Evolutionary conservation across 2,797 vertebrate genomes (phyloP).

Genomic region (Rhinatrema bivittatum): DNA sequence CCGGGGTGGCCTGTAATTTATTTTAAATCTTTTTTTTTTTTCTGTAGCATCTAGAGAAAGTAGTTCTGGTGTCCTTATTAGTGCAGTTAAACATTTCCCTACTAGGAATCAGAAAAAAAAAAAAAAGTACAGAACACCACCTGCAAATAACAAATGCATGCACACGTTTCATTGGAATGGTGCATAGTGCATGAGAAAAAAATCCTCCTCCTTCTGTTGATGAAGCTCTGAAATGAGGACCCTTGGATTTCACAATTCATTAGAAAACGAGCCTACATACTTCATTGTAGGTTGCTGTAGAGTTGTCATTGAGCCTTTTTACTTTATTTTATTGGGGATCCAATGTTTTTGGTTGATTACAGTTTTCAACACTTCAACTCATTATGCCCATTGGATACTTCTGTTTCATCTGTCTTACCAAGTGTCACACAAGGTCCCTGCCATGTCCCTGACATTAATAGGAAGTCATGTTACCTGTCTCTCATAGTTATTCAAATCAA

Average conservation of each 20-base stretch:
- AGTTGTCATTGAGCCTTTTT: conserved; percentile 12
- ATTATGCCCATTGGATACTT: conserved; percentile 43
- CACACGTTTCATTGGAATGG: conserved; percentile 14
- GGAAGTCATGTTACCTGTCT: no score
- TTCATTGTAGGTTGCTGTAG: conserved; percentile 8
- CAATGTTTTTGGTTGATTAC: conserved; percentile 32
- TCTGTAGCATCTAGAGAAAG: no score
- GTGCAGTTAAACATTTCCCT: no score
- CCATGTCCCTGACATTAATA: no score
- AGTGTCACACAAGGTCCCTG: conserved; percentile 27
- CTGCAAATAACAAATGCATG: neutral
- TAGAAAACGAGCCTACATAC: conserved; percentile 24
- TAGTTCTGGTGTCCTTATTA: no score
- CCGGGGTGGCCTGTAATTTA: no score
- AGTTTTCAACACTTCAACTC: no score
- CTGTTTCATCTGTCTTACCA: conserved; percentile 34
- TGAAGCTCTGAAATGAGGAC: conserved; percentile 2
- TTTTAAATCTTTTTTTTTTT: no score
- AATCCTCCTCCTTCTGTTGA: no score
- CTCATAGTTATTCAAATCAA: conserved; percentile 31
- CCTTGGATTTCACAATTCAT: conserved; percentile 13
- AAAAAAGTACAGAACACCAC: neutral
- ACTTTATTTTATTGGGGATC: conserved; percentile 30
- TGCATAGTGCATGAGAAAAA: conserved; percentile 21
- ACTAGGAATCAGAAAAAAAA: no score